Conservation (phyloP, 2,113 vertebrate genomes). For the Scytalopus superciliaris region DNA sequence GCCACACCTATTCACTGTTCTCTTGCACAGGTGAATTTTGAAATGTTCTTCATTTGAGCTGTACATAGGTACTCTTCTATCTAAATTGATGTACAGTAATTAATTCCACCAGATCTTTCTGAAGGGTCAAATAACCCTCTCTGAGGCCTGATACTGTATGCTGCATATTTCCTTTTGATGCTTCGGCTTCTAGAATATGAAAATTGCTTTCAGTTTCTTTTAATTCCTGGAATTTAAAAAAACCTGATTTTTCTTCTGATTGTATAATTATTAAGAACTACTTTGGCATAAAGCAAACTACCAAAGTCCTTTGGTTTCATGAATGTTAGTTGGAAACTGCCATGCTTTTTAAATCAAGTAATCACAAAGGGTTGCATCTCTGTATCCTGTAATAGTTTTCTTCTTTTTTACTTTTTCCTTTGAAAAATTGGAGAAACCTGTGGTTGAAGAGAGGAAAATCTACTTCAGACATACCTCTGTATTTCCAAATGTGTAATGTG, state of each 20-base stretch:
- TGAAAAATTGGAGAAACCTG: neutral
- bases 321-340: neutral
- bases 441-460: neutral
- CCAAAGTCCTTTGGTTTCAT: neutral
- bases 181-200: neutral
- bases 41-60: neutral
- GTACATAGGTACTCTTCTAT: neutral
- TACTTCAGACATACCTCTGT: slow-evolving; percentile 34
- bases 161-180: neutral
- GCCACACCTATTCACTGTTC: neutral
- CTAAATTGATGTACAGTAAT: neutral
- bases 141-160: neutral
- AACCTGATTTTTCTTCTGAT: neutral
- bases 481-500: neutral
- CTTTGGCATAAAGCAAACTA: neutral
- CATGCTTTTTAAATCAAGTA: neutral
- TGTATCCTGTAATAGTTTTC: neutral
- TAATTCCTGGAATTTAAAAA: neutral
- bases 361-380: neutral
- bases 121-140: neutral
- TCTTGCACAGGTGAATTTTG: neutral
- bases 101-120: neutral
- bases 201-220: neutral
- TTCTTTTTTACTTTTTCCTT: neutral
- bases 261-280: neutral